These are phyloP conservation scores for Pristis pectinata DNA, from an alignment of 2,797 vertebrate genomes.

Conservation along the genomic window DNA sequence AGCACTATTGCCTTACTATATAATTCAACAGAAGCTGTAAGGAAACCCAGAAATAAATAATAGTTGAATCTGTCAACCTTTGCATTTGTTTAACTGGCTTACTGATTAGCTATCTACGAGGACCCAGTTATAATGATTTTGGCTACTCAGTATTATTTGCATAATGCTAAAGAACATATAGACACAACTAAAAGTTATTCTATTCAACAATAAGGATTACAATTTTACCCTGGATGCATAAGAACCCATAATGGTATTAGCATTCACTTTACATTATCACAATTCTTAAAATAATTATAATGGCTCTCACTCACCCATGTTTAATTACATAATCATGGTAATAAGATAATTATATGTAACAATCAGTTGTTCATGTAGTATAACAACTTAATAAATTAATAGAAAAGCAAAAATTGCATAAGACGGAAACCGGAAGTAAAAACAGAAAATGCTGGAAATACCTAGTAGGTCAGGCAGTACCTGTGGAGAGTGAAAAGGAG, in stretches of 20 bases:
- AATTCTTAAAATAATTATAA: background rate
- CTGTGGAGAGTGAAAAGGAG: no score
- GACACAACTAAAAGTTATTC: background rate
- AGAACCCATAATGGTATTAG: background rate
- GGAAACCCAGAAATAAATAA: background rate
- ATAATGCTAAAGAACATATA: background rate
- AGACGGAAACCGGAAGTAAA: no score
- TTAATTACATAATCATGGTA: conserved; percentile 14
- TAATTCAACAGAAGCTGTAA: background rate
- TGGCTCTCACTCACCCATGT: background rate
- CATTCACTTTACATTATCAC: background rate
- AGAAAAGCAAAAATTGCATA: background rate
- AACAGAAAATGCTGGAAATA: no score
- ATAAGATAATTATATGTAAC: background rate
- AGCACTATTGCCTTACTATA: background rate
- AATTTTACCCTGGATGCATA: background rate
- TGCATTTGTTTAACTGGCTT: background rate
- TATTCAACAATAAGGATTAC: background rate
- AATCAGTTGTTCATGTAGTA: background rate
- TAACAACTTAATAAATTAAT: background rate
- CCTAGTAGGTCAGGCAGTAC: no score
- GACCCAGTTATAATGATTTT: background rate
- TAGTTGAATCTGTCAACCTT: background rate
- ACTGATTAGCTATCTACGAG: background rate
- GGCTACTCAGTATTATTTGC: background rate